A percentile compares a stretch with the other conserved stretches of the same genome.
Conservation (phyloP, 2,797 vertebrate species). For the Sebastes itinus region DNA sequence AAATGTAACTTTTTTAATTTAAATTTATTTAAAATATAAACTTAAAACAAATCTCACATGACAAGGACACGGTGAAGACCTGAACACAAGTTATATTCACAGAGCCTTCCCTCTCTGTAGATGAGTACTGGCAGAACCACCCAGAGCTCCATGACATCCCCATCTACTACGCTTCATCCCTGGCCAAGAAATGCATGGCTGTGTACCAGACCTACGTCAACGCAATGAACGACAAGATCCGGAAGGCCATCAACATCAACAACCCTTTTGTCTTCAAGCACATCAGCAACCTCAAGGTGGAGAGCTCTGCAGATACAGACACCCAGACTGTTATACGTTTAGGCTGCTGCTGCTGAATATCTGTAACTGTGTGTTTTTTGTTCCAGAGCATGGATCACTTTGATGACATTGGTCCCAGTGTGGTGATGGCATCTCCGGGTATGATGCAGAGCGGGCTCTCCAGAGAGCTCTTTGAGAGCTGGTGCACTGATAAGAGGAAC, state of each 20-base stretch:
- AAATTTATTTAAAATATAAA: no score
- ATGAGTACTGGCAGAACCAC: conserved; percentile 98
- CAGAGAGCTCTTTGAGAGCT: conserved; percentile 96
- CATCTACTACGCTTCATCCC: conserved; percentile 95
- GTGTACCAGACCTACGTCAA: conserved; percentile 98
- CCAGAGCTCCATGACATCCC: conserved; percentile 96
- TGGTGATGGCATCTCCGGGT: conserved; percentile 97
- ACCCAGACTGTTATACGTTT: not conserved
- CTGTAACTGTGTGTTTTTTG: not conserved
- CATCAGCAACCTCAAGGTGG: conserved; percentile 98
- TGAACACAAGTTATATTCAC: no score
- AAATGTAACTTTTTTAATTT: no score
- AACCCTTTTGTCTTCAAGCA: conserved; percentile 99
- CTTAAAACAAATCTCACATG: no score
- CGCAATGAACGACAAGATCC: conserved; percentile 99
- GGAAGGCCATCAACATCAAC: conserved; percentile 98
- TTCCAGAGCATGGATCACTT: conserved; percentile 98
- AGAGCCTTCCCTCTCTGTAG: conserved; percentile 58
- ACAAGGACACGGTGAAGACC: no score
- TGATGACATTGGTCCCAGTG: conserved; percentile 96
- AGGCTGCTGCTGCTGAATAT: not conserved
- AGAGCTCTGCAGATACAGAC: not conserved
- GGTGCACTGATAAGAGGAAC: conserved; percentile 98
- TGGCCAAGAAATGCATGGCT: conserved; percentile 98
- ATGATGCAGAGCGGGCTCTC: conserved; percentile 99